phyloP scores from a whole-genome alignment of 2,113 vertebrate species.

The Delphinus delphis region DNA sequence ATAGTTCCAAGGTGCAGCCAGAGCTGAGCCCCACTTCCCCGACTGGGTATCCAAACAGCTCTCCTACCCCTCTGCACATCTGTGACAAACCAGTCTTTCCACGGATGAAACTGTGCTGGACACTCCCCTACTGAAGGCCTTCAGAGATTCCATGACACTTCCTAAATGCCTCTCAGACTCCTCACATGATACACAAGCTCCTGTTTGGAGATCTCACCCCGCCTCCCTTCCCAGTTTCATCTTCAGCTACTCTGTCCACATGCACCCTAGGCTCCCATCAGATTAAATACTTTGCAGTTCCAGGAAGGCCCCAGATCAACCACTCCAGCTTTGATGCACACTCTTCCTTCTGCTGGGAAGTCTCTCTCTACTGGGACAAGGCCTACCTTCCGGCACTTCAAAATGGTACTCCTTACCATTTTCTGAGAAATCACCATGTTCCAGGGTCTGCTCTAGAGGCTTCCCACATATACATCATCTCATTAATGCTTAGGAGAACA shows the following conservation, averaged over 20 bases:
- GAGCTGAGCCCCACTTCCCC: neutral
- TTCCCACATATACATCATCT: neutral
- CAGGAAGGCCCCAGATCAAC: neutral
- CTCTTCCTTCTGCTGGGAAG: neutral
- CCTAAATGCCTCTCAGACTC: neutral
- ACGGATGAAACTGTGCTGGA: neutral
- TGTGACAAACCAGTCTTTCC: neutral
- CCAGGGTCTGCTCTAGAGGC: neutral
- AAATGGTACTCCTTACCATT: neutral
- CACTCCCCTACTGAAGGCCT: neutral
- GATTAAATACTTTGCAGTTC: neutral
- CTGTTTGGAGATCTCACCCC: neutral
- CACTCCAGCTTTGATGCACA: neutral
- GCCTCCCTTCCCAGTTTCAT: neutral
- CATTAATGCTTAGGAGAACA: neutral
- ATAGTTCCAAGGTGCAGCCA: neutral
- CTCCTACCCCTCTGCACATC: neutral
- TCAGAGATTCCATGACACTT: neutral
- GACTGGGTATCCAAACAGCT: neutral
- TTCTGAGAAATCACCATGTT: neutral
- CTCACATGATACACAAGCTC: neutral
- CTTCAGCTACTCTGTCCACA: neutral
- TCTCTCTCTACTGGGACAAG: neutral
- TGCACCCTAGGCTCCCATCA: neutral
- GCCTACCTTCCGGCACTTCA: neutral